Base-by-base conservation (phyloP, 1,140 invertebrate genomes). In the Drosophila pseudoananassae region DNA sequence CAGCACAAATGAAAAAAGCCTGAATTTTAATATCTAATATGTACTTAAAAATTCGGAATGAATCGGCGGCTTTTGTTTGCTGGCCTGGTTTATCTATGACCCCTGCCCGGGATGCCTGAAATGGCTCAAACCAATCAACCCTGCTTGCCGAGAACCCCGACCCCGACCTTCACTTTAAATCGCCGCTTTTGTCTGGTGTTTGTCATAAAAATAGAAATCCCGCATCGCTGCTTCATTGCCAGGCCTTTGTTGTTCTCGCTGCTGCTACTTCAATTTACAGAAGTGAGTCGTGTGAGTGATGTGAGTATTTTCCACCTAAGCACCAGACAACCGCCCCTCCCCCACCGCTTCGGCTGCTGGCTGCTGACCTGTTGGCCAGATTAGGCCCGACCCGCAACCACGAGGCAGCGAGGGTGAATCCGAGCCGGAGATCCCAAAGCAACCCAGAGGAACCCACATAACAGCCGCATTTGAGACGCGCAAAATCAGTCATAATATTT, bases 401-500 rank as follows among this genome's bases (percentile, higher is more conserved):
- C 31, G 38, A 10, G 25, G 4, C 6, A 6, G 25, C 25, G 25
- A 27, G 25, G 38, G 38, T 14, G 14, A 40, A 45, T 31, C 55
- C 29, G 33, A 23, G 25, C 40, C 14, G 17, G 31, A n/a, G 40
- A 14, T 17, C 15, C 20, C 23, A 45, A 27, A 17, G 47, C 12
- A 29, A 47, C 33, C 10, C 17, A 3, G 43, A 17, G 9, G 50
- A 46, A 27, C 38, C 47, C 47, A 55, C 60, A 54, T 20, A 51
- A 49, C 31, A 54, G n/a, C 47, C 31, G 49, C 46, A 87, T 76
- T 74, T 49, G 54, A 53, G 58, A 61, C 43, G 57, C 63, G 53
- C 74, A 68, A 87, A 87, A 87, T 88, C 82, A 88, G 78, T 87
- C 82, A 87, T 83, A 87, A 87, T 87, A 87, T 87, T 87, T 87